Evolutionary conservation across 1,140 invertebrate species (phyloP).

Genomic region (Himalopsyche phryganea): DNA sequence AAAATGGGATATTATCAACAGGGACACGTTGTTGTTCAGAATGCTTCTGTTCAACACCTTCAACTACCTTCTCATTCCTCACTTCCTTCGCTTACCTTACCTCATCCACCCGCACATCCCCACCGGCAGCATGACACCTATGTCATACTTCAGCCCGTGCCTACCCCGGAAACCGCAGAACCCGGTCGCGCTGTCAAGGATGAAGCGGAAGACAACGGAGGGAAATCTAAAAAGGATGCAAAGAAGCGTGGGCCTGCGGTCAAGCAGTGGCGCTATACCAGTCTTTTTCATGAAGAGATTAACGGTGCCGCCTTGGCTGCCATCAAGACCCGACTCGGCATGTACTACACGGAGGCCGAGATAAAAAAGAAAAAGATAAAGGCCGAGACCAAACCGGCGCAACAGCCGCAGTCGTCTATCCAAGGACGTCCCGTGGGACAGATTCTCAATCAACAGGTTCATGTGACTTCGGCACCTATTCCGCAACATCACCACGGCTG

Average conservation of each 20-base stretch:
- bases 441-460: too few relatives aligned
- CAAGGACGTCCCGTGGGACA: too few relatives aligned
- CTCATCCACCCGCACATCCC: neutral
- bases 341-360: constrained; percentile 51
- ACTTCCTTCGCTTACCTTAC: too few relatives aligned
- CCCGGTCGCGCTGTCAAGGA: too few relatives aligned
- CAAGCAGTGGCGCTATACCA: constrained; percentile 52
- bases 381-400: neutral
- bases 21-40: constrained; percentile 25
- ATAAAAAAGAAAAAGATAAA: constrained; percentile 43
- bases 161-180: constrained; percentile 1
- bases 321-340: constrained; percentile 50
- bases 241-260: constrained; percentile 48
- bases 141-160: constrained; percentile 27
- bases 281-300: constrained; percentile 52
- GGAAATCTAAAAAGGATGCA: constrained; percentile 35
- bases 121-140: constrained; percentile 15
- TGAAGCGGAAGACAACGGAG: neutral
- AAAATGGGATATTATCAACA: constrained; percentile 29
- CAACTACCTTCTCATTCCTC: neutral
- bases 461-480: too few relatives aligned
- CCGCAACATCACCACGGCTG: too few relatives aligned
- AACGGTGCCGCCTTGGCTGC: constrained; percentile 50
- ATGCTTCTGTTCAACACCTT: constrained; percentile 13
- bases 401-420: constrained; percentile 5